Evolutionary conservation across 30 jellyfish, hydroid and myxozoan species (phyloP).

Genomic region (Aurelia sp.): DNA sequence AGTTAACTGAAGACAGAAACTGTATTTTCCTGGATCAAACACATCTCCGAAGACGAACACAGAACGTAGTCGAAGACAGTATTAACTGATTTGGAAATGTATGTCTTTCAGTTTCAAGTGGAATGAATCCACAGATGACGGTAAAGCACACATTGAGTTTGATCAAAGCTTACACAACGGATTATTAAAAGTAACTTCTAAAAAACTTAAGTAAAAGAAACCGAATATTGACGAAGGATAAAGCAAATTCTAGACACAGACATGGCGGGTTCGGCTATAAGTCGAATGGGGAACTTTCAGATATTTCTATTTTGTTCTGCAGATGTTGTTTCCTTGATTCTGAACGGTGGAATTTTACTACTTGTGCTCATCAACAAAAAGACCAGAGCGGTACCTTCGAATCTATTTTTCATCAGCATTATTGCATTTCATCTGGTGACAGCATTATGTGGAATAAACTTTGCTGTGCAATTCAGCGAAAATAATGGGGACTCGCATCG

Average conservation of each 20-base stretch:
- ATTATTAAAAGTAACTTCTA: too few species aligned
- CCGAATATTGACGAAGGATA: too few species aligned
- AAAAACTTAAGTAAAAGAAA: too few species aligned
- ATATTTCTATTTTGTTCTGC: constrained; percentile 68
- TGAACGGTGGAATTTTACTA: constrained; percentile 50
- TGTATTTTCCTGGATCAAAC: too few species aligned
- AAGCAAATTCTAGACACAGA: neutral
- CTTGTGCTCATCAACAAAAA: constrained; percentile 36
- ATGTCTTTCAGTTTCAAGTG: too few species aligned
- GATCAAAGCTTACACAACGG: too few species aligned
- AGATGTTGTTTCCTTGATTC: constrained; percentile 36
- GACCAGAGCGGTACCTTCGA: constrained; percentile 39
- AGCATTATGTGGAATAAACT: constrained; percentile 51
- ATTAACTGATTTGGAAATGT: too few species aligned
- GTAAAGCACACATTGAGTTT: too few species aligned
- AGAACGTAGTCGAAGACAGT: too few species aligned
- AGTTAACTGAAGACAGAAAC: too few species aligned
- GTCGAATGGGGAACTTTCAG: constrained; percentile 70
- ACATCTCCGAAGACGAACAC: too few species aligned
- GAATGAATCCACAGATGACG: too few species aligned
- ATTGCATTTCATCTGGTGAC: constrained; percentile 51
- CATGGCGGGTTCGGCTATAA: constrained; percentile 59
- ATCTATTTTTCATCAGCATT: constrained; percentile 52
- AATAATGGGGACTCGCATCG: constrained; percentile 58
- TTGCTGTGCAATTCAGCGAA: constrained; percentile 50